Conservation (phyloP, 2,113 vertebrate species). For the Coturnix japonica region DNA sequence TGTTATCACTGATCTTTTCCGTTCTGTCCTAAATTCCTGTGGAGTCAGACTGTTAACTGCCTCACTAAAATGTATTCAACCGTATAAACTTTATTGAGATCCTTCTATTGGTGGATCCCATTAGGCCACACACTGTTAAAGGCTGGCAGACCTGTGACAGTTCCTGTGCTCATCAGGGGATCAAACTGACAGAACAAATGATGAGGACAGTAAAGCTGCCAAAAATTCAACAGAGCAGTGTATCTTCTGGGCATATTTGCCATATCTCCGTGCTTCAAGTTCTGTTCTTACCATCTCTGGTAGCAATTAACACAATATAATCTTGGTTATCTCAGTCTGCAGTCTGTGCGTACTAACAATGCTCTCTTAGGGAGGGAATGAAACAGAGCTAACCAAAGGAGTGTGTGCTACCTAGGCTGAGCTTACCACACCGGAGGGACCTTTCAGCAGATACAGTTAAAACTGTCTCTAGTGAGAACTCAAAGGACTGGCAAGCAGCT, state of each 20-base stretch:
- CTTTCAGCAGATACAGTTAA: neutral
- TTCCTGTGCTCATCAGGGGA: neutral
- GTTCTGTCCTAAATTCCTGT: conserved; percentile 31
- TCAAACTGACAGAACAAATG: neutral
- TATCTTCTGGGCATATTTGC: neutral
- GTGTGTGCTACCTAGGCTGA: neutral
- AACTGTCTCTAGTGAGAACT: neutral
- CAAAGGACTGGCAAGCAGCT: conserved; percentile 35
- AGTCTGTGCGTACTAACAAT: neutral
- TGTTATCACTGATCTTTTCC: conserved; percentile 38
- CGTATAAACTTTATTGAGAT: conserved; percentile 21
- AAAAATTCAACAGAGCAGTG: neutral
- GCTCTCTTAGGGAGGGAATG: neutral
- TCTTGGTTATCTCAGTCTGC: neutral
- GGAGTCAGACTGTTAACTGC: conserved; percentile 48
- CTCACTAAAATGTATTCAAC: conserved; percentile 56
- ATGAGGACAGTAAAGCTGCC: neutral
- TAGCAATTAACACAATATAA: neutral
- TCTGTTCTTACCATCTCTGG: neutral
- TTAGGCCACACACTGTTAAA: neutral
- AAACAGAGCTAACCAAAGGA: neutral
- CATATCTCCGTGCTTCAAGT: neutral
- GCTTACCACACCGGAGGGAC: neutral
- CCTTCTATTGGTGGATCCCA: conserved; percentile 25
- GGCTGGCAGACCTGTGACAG: neutral